Percentiles rank a stretch among this genome's conserved stretches.
Conservation (phyloP, 1,140 invertebrate species). For the Hyles vespertilio region DNA sequence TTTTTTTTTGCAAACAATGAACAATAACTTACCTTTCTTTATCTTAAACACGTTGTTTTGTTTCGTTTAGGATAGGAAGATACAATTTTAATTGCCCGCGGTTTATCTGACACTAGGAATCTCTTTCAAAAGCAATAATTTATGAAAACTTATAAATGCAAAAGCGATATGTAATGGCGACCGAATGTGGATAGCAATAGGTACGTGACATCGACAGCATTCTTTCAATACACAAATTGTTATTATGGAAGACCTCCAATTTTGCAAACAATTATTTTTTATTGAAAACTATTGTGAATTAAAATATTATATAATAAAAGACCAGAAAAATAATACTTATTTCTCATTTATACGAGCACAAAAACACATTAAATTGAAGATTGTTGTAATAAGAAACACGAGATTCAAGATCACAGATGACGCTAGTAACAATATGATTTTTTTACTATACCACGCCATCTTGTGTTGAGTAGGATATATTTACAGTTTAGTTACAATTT, state of each 20-base stretch:
- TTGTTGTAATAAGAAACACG: too few species aligned
- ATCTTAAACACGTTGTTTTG: not conserved
- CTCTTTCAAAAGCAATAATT: constrained; percentile 47
- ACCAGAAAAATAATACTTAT: not conserved
- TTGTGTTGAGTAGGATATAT: constrained; percentile 17
- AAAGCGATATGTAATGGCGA: constrained; percentile 57
- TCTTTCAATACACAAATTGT: too few species aligned
- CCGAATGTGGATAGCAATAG: constrained; percentile 5
- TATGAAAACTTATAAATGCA: constrained; percentile 15
- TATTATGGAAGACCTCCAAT: too few species aligned
- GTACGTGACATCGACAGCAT: too few species aligned
- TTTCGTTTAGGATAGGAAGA: not conserved
- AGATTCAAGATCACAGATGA: not conserved
- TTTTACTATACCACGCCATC: constrained; percentile 10
- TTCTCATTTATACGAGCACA: not conserved
- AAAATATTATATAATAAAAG: too few species aligned
- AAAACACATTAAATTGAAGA: too few species aligned
- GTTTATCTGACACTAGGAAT: constrained; percentile 53
- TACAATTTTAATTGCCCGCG: constrained; percentile 31
- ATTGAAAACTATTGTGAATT: too few species aligned
- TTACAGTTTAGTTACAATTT: not conserved
- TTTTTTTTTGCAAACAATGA: not conserved
- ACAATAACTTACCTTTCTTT: constrained; percentile 4
- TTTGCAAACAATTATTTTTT: too few species aligned
- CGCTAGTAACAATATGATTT: constrained; percentile 1